phyloP scores from a whole-genome alignment of 2,888 invertebrate species.

The Dilophus febrilis region DNA sequence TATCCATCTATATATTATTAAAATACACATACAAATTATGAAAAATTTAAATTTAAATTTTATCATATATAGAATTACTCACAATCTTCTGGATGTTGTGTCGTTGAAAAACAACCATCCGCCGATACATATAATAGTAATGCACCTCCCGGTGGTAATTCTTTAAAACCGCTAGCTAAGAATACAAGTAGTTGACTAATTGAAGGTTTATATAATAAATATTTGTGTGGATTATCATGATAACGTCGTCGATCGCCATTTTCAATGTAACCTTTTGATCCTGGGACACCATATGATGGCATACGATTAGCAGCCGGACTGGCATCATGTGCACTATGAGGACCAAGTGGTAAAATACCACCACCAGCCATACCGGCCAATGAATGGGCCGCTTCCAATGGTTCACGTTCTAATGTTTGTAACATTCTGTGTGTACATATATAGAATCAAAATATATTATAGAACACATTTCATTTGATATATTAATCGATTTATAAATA shows the following conservation, averaged over 20 bases:
- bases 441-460: not conserved
- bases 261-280: conserved; percentile 41
- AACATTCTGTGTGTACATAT: conserved; percentile 47
- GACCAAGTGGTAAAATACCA: not conserved
- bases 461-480: not conserved
- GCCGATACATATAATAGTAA: conserved; percentile 86
- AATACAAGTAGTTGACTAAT: conserved; percentile 87
- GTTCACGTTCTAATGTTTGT: conserved; percentile 85
- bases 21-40: conserved; percentile 3
- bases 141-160: conserved; percentile 80
- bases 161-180: conserved; percentile 81
- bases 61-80: conserved; percentile 18
- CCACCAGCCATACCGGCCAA: conserved; percentile 38
- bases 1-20: conserved; percentile 47
- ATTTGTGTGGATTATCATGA: conserved; percentile 91
- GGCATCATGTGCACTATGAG: conserved; percentile 24
- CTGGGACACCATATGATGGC: conserved; percentile 35
- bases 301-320: conserved; percentile 31
- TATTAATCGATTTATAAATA: too few species aligned
- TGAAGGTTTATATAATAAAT: conserved; percentile 87
- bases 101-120: conserved; percentile 68
- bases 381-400: conserved; percentile 65
- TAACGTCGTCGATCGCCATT: conserved; percentile 51
- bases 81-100: conserved; percentile 82
- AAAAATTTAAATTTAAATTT: not conserved